phyloP scores from a whole-genome alignment of 2,888 invertebrate genomes.

The Oligia latruncula region DNA sequence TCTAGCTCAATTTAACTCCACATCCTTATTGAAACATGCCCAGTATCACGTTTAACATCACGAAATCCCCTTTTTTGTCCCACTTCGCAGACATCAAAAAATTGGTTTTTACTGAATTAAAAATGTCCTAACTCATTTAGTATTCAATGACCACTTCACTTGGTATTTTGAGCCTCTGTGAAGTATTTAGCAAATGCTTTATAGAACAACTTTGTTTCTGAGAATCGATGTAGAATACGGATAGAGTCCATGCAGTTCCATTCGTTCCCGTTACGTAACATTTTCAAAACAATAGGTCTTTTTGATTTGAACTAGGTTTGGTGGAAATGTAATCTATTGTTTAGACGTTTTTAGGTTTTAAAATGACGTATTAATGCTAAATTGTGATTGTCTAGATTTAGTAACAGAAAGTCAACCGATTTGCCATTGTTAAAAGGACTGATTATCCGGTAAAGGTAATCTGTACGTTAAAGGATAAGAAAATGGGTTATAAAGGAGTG shows the following conservation, averaged over 20 bases:
- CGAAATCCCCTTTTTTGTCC: slow-evolving; percentile 17
- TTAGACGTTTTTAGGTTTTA: slow-evolving; percentile 14
- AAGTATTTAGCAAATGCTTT: slow-evolving; percentile 57
- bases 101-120: slow-evolving; percentile 51
- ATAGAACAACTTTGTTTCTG: slow-evolving; percentile 35
- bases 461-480: neutral
- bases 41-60: slow-evolving; percentile 6
- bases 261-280: slow-evolving; percentile 58
- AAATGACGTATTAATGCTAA: slow-evolving; percentile 34
- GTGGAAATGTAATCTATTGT: slow-evolving; percentile 39
- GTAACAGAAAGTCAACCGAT: neutral
- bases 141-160: slow-evolving; percentile 40
- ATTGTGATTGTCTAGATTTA: slow-evolving; percentile 15
- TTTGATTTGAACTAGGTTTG: slow-evolving; percentile 40
- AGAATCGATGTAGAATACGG: slow-evolving; percentile 41
- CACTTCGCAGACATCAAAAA: slow-evolving; percentile 44
- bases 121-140: slow-evolving; percentile 38
- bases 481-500: too few relatives aligned
- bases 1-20: neutral
- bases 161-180: slow-evolving; percentile 54
- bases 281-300: slow-evolving; percentile 52
- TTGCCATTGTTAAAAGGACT: neutral
- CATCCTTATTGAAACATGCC: neutral
- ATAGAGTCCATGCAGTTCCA: slow-evolving; percentile 33
- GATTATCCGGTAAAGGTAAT: neutral